Evolutionary conservation across 2,797 vertebrate genomes (phyloP), one percentile per base, ranked within the genome.

Genomic region (Peromyscus attwateri): DNA sequence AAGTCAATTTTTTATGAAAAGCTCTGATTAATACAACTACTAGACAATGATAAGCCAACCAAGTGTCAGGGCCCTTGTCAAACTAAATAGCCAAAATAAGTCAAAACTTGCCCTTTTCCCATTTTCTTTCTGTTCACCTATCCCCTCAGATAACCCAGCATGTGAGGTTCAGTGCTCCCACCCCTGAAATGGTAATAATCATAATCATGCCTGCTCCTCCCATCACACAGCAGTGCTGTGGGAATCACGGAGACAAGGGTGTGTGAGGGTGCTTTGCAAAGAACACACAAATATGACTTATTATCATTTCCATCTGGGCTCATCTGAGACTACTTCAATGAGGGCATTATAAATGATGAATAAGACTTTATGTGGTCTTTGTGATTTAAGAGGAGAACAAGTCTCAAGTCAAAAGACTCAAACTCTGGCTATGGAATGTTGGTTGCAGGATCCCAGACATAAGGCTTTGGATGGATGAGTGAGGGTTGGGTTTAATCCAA

Each of bases 281-380:
- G 96, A 89, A 79, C 95, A 40, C 87, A 89, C 85, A 92, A 95
- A 97, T 96, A 95, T 62, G 97, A 96, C 82, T 91, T 96, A 82
- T 97, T 97, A 98, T 97, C 84, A 92, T 92, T 97, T 98, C 97
- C 97, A 98, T 93, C 95, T 97, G 97, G 76, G 10, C 70, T 95
- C 94, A 95, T 95, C 97, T 94, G 87, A 79, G 97, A 91, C 95
- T 27, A 97, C 97, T 97, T 97, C 96, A 97, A 98, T 98, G 87
- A 94, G 91, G 92, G 97, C 83, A 97, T 97, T 97, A 97, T 97
- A 97, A 97, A 96, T 97, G 97, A 98, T 96, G 96, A 97, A 97
- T 98, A 97, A 94, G 96, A 98, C 92, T 97, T 97, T 97, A 92
- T 97, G 95, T 94, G 97, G 96, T 96, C 92, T 96, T 95, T 96